Percentiles rank a stretch among this genome's conserved stretches.
These are phyloP conservation scores for Toxostoma redivivum DNA, from an alignment of 2,113 vertebrate species.

Conservation along the genomic window DNA sequence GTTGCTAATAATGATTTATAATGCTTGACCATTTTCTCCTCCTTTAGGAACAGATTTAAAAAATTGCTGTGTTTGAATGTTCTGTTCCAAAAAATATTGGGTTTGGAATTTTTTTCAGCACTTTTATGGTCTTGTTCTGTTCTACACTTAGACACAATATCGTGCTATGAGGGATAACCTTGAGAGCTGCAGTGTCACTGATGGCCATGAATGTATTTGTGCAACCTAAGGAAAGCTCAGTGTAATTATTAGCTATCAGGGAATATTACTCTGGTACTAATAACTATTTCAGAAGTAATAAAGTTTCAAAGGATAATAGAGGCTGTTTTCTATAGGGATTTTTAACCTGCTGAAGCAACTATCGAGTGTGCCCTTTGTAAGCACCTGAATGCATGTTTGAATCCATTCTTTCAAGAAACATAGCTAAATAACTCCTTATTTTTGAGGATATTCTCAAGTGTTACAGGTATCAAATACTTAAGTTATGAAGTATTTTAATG, in stretches of 20 bases:
- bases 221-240: neutral
- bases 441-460: neutral
- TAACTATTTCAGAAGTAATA: neutral
- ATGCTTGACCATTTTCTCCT: neutral
- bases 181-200: neutral
- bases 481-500: neutral
- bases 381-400: neutral
- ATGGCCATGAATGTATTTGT: neutral
- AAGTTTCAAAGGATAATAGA: neutral
- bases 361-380: neutral
- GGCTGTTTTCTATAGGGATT: neutral
- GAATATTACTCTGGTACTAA: neutral
- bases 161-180: neutral
- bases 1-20: conserved; percentile 49
- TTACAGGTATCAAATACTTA: neutral
- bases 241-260: neutral
- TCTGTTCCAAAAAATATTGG: neutral
- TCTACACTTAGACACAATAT: neutral
- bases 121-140: neutral
- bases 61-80: neutral
- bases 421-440: neutral
- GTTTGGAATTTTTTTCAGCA: neutral
- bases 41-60: neutral
- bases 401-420: neutral
- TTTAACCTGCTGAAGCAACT: neutral